These are phyloP conservation scores for Protobothrops flavoviridis DNA, from an alignment of 2,113 vertebrate species.

Conservation along the genomic window DNA sequence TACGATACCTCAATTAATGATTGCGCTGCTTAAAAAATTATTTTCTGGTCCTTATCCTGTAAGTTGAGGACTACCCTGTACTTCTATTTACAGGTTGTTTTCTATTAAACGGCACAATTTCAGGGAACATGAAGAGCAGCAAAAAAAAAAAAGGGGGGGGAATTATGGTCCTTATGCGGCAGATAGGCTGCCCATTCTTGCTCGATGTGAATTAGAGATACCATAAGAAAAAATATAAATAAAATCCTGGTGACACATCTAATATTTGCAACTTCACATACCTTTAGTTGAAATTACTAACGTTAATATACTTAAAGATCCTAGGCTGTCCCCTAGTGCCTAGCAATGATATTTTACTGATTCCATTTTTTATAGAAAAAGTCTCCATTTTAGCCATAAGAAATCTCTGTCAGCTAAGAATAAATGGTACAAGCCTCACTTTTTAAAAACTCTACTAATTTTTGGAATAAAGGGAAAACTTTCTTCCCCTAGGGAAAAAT, in stretches of 20 bases:
- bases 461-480: neutral
- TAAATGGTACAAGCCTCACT: neutral
- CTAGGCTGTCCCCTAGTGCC: slow-evolving; percentile 70
- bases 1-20: neutral
- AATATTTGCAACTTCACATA: neutral
- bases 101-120: neutral
- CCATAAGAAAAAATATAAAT: neutral
- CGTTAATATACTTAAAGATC: slow-evolving; percentile 24
- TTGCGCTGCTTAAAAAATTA: neutral
- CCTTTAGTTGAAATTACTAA: neutral
- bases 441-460: neutral
- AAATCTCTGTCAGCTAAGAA: neutral
- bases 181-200: neutral
- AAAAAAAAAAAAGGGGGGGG: neutral
- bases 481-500: neutral
- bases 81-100: neutral
- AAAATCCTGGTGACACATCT: neutral
- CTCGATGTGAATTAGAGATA: neutral
- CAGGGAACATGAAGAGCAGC: neutral
- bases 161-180: neutral
- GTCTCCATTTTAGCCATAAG: neutral
- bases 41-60: neutral
- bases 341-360: neutral
- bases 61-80: neutral
- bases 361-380: neutral